Evolutionary conservation across 2,888 invertebrate species (phyloP).

Genomic region (Cephus pygmeus): DNA sequence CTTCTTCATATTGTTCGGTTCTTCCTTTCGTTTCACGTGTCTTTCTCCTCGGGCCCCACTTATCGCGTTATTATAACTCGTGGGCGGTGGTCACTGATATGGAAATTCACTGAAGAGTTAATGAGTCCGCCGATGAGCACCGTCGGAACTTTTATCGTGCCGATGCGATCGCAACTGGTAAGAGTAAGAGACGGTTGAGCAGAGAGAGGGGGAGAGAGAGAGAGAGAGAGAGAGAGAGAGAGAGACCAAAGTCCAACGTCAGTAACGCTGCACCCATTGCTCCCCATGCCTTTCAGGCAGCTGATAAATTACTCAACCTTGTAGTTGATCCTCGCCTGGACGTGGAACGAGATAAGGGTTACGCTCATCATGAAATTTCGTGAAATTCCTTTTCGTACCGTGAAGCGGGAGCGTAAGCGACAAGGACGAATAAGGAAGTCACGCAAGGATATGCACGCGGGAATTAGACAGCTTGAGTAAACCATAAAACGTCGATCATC

Average conservation of each 20-base stretch:
- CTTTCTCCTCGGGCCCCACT: background rate
- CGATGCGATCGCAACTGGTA: constrained; percentile 44
- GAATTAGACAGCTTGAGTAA: no score
- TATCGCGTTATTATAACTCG: background rate
- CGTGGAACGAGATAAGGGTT: background rate
- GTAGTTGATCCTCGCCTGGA: constrained; percentile 30
- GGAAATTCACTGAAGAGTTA: background rate
- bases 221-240: constrained; percentile 5
- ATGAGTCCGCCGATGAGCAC: constrained; percentile 33
- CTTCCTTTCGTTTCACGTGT: background rate
- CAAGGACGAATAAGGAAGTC: background rate
- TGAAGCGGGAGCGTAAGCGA: background rate
- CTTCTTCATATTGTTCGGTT: background rate
- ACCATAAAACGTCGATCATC: constrained; percentile 41
- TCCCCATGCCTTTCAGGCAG: constrained; percentile 55
- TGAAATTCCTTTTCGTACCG: background rate
- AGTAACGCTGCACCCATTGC: constrained; percentile 27
- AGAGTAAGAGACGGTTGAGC: constrained; percentile 27
- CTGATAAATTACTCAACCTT: constrained; percentile 64
- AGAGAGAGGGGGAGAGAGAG: background rate
- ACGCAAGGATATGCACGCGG: no score
- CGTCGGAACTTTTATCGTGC: constrained; percentile 44
- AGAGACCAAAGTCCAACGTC: background rate
- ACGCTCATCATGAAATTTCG: background rate
- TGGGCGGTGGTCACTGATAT: no score